Evolutionary conservation across 2,797 vertebrate species (phyloP).

Genomic region (Leptoclinus maculatus): DNA sequence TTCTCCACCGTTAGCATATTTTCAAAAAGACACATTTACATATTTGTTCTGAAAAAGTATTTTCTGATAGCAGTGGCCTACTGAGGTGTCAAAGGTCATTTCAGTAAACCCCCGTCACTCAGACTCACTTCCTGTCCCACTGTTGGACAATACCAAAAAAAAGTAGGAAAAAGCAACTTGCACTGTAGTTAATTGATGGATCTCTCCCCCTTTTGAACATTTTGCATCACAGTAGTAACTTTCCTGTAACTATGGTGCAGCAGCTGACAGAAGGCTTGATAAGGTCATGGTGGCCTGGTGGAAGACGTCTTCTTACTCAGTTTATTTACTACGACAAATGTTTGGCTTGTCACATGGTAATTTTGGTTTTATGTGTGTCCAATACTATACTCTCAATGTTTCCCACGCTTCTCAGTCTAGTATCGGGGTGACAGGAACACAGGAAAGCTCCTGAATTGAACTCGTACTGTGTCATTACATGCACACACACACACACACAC

Average conservation of each 20-base stretch:
- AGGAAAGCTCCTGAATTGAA: slow-evolving; percentile 76
- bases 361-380: slow-evolving; percentile 30
- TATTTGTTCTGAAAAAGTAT: neutral
- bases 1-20: neutral
- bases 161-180: neutral
- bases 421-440: slow-evolving; percentile 73
- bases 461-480: slow-evolving; percentile 57
- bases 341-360: slow-evolving; percentile 7
- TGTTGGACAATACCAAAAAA: neutral
- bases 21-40: neutral
- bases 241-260: neutral
- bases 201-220: neutral
- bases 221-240: neutral
- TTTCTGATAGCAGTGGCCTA: neutral
- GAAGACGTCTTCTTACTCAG: neutral
- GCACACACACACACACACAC: neutral
- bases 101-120: neutral
- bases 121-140: slow-evolving; percentile 2
- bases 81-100: neutral
- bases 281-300: neutral
- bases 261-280: neutral
- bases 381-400: slow-evolving; percentile 34
- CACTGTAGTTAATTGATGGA: neutral
- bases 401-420: slow-evolving; percentile 71
- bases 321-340: slow-evolving; percentile 13